These are phyloP conservation scores for Morus bassanus DNA, from an alignment of 2,797 vertebrate species.

Conservation along the genomic window DNA sequence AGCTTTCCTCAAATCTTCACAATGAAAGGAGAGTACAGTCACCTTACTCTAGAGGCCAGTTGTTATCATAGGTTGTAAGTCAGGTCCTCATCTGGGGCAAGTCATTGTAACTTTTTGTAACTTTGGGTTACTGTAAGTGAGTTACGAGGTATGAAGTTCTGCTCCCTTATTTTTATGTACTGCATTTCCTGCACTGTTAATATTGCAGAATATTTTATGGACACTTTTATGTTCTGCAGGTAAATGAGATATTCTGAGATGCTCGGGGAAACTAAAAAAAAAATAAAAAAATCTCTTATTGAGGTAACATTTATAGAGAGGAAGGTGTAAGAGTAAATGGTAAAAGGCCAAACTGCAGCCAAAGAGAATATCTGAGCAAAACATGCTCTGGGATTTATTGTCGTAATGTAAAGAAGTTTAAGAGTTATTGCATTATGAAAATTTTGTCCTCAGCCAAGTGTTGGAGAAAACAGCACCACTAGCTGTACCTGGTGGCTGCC, in stretches of 20 bases:
- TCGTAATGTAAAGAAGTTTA: background rate
- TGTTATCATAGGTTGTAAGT: background rate
- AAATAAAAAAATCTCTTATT: background rate
- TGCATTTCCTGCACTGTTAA: background rate
- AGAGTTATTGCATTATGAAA: background rate
- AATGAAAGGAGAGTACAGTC: background rate
- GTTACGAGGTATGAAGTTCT: background rate
- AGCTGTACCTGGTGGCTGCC: background rate
- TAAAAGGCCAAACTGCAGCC: background rate
- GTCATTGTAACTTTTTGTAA: background rate
- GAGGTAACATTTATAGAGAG: background rate
- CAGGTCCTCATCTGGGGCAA: background rate
- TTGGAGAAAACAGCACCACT: background rate
- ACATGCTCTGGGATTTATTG: background rate
- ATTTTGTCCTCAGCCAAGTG: background rate
- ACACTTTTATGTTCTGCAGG: background rate
- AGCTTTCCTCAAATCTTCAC: background rate
- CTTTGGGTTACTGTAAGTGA: background rate
- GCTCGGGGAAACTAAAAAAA: background rate
- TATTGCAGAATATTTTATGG: background rate
- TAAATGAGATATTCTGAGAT: background rate
- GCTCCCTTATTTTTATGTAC: background rate
- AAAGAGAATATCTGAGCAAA: background rate
- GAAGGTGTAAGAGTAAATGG: background rate
- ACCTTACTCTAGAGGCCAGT: background rate